Percentiles rank a stretch among this genome's conserved stretches.
Evolutionary conservation across 2,113 vertebrate genomes (phyloP).

Genomic region (Rhipidura dahli): DNA sequence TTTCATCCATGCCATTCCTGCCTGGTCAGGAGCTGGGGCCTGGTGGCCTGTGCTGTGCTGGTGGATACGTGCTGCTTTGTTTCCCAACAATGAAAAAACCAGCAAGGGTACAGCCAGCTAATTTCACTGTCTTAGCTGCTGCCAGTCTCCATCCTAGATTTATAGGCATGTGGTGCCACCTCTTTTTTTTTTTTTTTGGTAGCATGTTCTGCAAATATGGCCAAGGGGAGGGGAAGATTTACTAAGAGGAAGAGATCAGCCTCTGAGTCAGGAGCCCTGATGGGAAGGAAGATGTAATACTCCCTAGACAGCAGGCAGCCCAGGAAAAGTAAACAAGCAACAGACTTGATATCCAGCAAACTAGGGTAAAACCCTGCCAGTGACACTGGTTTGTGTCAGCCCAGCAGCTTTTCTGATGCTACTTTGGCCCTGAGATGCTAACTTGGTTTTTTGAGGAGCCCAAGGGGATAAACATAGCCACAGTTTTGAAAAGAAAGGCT

Average conservation of each 20-base stretch:
- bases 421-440: constrained; percentile 62
- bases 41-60: not conserved
- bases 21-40: not conserved
- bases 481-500: not conserved
- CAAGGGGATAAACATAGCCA: not conserved
- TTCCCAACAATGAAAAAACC: not conserved
- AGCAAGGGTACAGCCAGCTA: not conserved
- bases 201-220: not conserved
- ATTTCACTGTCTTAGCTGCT: not conserved
- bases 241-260: constrained; percentile 30
- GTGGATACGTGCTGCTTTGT: not conserved
- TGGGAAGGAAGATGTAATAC: constrained; percentile 23
- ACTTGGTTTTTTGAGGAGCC: constrained; percentile 14
- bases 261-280: constrained; percentile 38
- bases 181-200: not conserved
- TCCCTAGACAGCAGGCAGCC: constrained; percentile 47
- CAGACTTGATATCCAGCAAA: constrained; percentile 56
- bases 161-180: constrained; percentile 1
- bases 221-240: constrained; percentile 43
- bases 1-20: not conserved
- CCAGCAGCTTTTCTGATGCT: constrained; percentile 51
- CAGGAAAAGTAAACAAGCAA: constrained; percentile 62
- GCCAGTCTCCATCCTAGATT: not conserved
- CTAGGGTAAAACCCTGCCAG: constrained; percentile 51
- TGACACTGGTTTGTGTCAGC: constrained; percentile 44